A percentile compares a stretch with the other conserved stretches of the same genome.
phyloP scores from a whole-genome alignment of 1,140 invertebrate genomes.

The Procambarus virginalis region DNA sequence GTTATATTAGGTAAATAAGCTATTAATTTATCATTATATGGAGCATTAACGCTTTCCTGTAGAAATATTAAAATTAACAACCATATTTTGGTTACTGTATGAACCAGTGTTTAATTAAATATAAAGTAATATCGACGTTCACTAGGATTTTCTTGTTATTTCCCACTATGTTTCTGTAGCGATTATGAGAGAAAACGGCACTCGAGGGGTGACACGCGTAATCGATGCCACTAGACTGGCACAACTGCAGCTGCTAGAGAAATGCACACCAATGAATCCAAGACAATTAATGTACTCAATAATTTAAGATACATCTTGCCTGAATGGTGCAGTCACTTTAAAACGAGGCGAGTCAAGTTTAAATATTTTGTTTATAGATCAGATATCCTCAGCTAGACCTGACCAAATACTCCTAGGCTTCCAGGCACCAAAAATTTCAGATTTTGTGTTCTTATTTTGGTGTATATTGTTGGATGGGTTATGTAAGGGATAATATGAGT shows the following conservation, averaged over 20 bases:
- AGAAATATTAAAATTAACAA: too few species aligned
- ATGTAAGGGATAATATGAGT: slow-evolving; percentile 28
- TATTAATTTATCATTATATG: too few species aligned
- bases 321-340: too few species aligned
- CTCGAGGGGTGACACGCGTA: not conserved
- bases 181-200: not conserved
- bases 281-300: not conserved
- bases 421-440: not conserved
- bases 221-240: not conserved
- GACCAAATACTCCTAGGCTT: too few species aligned
- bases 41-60: too few species aligned
- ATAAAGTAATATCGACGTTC: too few species aligned
- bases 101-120: too few species aligned
- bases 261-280: not conserved
- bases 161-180: not conserved
- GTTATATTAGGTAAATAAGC: too few species aligned
- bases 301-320: not conserved
- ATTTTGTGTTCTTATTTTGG: not conserved
- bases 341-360: not conserved
- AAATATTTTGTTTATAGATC: not conserved
- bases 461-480: not conserved
- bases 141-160: not conserved
- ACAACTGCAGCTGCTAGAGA: not conserved
- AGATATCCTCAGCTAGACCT: not conserved
- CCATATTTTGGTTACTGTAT: too few species aligned